phyloP scores from a whole-genome alignment of 1,140 invertebrate species.

The Ooceraea biroi region DNA sequence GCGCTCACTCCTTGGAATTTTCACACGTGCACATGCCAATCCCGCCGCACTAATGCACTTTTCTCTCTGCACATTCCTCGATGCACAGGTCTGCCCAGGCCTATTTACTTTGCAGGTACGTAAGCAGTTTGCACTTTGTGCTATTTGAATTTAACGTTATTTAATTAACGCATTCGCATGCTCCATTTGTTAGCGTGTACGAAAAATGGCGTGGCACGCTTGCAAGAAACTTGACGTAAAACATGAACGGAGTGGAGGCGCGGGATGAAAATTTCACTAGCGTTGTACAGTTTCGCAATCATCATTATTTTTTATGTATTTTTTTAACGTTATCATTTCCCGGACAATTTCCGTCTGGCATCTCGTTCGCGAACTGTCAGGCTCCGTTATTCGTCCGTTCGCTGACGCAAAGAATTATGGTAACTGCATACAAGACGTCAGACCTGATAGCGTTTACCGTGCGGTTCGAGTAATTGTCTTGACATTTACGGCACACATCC shows the following conservation, averaged over 20 bases:
- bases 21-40: constrained; percentile 41
- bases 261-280: not conserved
- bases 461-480: constrained; percentile 58
- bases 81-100: constrained; percentile 73
- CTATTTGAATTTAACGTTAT: not conserved
- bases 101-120: constrained; percentile 77
- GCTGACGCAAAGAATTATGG: constrained; percentile 15
- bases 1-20: constrained; percentile 27
- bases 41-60: constrained; percentile 76
- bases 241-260: too few species aligned
- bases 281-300: not conserved
- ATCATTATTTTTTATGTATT: constrained; percentile 8
- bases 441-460: constrained; percentile 6
- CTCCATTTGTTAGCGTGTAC: not conserved
- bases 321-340: constrained; percentile 3
- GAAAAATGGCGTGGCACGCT: not conserved
- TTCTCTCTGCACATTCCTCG: constrained; percentile 73
- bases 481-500: constrained; percentile 30
- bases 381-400: not conserved
- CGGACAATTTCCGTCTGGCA: not conserved
- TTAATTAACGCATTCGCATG: not conserved
- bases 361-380: not conserved
- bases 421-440: constrained; percentile 9
- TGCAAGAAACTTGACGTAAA: too few species aligned
- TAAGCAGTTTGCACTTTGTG: constrained; percentile 43